phyloP scores from a whole-genome alignment of 2,113 vertebrate genomes.

The Cavia aperea region DNA sequence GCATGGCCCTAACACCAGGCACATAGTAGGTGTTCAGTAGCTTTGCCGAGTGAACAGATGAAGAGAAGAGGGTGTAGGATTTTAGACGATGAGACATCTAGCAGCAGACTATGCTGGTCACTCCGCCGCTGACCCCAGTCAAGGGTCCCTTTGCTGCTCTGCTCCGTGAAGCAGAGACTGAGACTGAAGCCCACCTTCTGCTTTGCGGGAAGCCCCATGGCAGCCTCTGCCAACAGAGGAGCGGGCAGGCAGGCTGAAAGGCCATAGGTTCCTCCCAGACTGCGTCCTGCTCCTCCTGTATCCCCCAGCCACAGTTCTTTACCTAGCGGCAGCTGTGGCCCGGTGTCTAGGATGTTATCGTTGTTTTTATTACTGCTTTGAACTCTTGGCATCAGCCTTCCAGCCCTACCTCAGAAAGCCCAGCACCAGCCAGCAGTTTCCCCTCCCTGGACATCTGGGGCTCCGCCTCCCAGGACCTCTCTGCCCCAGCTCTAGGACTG shows the following conservation, averaged over 20 bases:
- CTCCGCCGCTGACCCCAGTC: neutral
- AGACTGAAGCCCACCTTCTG: neutral
- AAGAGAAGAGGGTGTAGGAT: neutral
- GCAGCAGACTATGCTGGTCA: neutral
- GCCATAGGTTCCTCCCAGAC: fast-evolving
- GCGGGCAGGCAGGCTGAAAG: neutral
- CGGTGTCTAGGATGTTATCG: neutral
- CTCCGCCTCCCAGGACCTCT: neutral
- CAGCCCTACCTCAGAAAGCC: neutral
- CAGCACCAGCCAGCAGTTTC: neutral
- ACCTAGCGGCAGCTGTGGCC: fast-evolving
- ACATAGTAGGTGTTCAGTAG: neutral
- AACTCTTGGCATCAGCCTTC: neutral
- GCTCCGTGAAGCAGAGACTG: fast-evolving
- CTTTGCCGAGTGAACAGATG: neutral
- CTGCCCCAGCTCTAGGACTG: neutral
- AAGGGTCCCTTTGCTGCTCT: neutral
- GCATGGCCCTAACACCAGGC: neutral
- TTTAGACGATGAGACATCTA: neutral
- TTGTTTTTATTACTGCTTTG: neutral
- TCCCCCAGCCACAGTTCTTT: neutral
- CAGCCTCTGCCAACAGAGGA: neutral
- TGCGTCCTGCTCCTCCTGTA: neutral
- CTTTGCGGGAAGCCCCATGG: neutral
- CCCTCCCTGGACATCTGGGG: neutral